Evolutionary conservation across 2,113 vertebrate species (phyloP).

Genomic region (Passer domesticus): DNA sequence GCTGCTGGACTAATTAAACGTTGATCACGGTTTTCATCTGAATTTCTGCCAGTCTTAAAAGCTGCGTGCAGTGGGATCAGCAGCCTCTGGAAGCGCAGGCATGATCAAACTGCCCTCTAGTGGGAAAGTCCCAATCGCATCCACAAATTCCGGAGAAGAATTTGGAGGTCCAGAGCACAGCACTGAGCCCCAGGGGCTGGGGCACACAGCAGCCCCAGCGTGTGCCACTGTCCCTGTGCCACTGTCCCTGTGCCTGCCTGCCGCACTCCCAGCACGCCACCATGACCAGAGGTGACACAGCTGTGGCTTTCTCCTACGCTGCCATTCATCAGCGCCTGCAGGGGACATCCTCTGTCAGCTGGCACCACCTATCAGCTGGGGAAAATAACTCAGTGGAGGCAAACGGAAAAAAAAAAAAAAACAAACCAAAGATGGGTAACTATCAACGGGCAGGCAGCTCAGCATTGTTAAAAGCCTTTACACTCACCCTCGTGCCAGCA

Average conservation of each 20-base stretch:
- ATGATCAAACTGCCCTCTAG: conserved; percentile 38
- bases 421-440: not conserved
- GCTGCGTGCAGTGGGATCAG: not conserved
- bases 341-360: not conserved
- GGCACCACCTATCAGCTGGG: no score
- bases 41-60: not conserved
- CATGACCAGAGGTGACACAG: not conserved
- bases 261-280: not conserved
- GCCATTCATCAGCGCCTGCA: not conserved
- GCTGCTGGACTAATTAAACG: not conserved
- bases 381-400: not conserved
- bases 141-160: not conserved
- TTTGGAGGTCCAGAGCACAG: not conserved
- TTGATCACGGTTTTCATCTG: fast-evolving
- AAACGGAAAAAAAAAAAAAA: not conserved
- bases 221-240: no score
- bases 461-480: not conserved
- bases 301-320: not conserved
- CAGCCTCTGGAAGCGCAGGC: not conserved
- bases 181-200: not conserved
- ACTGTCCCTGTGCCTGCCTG: not conserved
- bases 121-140: not conserved
- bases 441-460: not conserved
- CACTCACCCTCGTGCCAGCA: not conserved
- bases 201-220: not conserved